Conservation (phyloP, 2,113 vertebrate genomes). For the Pao palembangensis region DNA sequence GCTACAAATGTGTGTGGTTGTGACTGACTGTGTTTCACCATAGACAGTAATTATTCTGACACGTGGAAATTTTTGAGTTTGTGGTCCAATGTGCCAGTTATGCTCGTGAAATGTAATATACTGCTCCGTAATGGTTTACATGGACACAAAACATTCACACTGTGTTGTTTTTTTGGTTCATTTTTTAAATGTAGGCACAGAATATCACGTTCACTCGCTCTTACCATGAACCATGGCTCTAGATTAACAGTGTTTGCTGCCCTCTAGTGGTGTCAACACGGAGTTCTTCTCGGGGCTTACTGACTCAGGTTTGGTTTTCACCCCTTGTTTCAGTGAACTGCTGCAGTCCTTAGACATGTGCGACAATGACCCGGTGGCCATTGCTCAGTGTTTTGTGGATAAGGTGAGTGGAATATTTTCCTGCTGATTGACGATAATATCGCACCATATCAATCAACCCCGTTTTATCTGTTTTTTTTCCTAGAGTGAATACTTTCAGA, state of each 20-base stretch:
- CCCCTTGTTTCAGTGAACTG: conserved; percentile 77
- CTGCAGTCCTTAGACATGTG: conserved; percentile 91
- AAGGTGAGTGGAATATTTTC: conserved; percentile 74
- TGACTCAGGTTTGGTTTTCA: not conserved
- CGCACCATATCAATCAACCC: not conserved
- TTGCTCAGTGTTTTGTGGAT: conserved; percentile 91
- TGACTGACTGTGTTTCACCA: not conserved
- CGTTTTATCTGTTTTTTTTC: not conserved
- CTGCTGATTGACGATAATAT: not conserved
- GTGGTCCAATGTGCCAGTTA: too few species aligned
- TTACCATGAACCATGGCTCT: not conserved
- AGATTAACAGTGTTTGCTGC: conserved; percentile 25
- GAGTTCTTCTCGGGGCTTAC: not conserved
- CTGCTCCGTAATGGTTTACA: too few species aligned
- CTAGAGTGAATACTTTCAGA: conserved; percentile 93
- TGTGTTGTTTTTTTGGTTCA: too few species aligned
- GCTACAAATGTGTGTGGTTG: conserved; percentile 5
- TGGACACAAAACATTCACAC: too few species aligned
- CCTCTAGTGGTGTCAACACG: conserved; percentile 38
- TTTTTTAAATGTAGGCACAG: too few species aligned
- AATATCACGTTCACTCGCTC: not conserved
- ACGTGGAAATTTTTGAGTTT: too few species aligned
- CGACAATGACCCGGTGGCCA: conserved; percentile 85
- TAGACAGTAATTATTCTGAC: too few species aligned
- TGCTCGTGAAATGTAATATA: too few species aligned